Percentiles rank a stretch among this genome's conserved stretches.
phyloP scores from a whole-genome alignment of 1,140 invertebrate genomes.

The Diorhabda carinulata region DNA sequence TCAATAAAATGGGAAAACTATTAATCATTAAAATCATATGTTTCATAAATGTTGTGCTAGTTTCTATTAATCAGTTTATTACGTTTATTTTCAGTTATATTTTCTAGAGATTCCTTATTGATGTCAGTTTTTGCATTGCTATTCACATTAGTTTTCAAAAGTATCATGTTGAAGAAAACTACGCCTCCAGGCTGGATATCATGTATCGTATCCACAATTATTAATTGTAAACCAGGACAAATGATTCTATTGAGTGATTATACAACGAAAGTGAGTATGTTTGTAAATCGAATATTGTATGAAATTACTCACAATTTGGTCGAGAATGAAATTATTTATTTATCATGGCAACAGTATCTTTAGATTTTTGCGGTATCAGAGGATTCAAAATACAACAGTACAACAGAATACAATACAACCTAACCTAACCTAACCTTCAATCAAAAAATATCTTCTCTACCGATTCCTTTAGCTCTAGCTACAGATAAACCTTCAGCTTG shows the following conservation, averaged over 20 bases:
- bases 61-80: conserved; percentile 5
- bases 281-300: too few species aligned
- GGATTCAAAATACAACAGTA: too few species aligned
- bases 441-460: too few species aligned
- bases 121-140: conserved; percentile 35
- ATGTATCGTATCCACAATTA: conserved; percentile 28
- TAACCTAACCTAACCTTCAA: too few species aligned
- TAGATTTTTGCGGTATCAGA: too few species aligned
- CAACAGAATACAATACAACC: too few species aligned
- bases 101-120: conserved; percentile 39
- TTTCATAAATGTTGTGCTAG: not conserved
- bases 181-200: conserved; percentile 37
- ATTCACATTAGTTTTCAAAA: conserved; percentile 35
- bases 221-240: conserved; percentile 34
- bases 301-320: too few species aligned
- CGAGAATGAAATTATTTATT: too few species aligned
- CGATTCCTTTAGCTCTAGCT: too few species aligned
- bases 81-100: conserved; percentile 36
- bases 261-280: conserved; percentile 33
- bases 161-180: conserved; percentile 27
- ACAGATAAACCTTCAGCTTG: too few species aligned
- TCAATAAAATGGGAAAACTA: too few species aligned
- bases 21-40: not conserved
- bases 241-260: conserved; percentile 35
- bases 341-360: too few species aligned